These are phyloP conservation scores for Dermatophagoides farinae DNA, from an alignment of 1,140 invertebrate species.

Conservation along the genomic window DNA sequence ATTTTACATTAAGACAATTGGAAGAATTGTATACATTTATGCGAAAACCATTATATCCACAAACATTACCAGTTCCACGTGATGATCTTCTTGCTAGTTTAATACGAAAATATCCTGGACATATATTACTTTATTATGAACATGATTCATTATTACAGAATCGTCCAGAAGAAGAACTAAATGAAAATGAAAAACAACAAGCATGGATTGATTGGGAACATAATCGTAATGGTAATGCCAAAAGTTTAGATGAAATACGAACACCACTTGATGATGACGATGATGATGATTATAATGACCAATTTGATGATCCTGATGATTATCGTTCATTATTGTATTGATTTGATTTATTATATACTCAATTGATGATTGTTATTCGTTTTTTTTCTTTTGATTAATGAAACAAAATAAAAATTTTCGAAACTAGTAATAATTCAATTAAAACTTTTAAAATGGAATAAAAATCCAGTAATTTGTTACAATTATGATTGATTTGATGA, in stretches of 20 bases:
- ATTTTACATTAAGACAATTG: slow-evolving; percentile 80
- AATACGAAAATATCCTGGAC: slow-evolving; percentile 41
- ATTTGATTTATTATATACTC: not conserved
- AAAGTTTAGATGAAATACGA: slow-evolving; percentile 20
- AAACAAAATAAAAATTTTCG: too few species aligned
- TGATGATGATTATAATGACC: too few species aligned
- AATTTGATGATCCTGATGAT: not conserved
- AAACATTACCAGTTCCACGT: slow-evolving; percentile 43
- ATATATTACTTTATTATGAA: slow-evolving; percentile 55
- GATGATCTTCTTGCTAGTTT: slow-evolving; percentile 37
- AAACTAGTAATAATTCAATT: too few species aligned
- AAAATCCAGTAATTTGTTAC: too few species aligned
- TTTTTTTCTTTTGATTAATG: too few species aligned
- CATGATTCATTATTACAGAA: slow-evolving; percentile 91
- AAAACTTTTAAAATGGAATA: too few species aligned
- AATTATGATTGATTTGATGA: too few species aligned
- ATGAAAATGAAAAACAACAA: slow-evolving; percentile 75
- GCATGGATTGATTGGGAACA: slow-evolving; percentile 76
- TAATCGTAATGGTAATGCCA: slow-evolving; percentile 35
- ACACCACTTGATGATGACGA: too few species aligned
- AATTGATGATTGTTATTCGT: too few species aligned
- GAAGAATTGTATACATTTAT: slow-evolving; percentile 46
- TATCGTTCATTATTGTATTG: slow-evolving; percentile 9
- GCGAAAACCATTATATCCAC: slow-evolving; percentile 63
- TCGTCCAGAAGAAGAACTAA: slow-evolving; percentile 81